phyloP scores from a whole-genome alignment of 2,113 vertebrate species.

The Siniperca knerii region DNA sequence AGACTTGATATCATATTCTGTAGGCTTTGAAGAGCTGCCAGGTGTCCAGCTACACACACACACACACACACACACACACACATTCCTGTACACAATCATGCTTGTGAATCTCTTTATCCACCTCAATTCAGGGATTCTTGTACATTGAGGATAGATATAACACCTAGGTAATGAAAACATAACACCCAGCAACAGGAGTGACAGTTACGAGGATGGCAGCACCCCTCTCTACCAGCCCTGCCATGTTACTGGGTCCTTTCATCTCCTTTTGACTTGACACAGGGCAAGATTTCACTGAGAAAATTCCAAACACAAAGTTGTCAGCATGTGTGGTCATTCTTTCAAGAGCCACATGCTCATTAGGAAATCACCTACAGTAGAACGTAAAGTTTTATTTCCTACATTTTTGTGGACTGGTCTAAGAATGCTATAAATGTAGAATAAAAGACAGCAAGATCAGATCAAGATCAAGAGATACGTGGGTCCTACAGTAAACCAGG shows the following conservation, averaged over 20 bases:
- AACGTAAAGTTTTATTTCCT: not conserved
- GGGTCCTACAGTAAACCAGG: too few species aligned
- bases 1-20: slow-evolving; percentile 47
- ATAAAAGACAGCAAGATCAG: not conserved
- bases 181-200: slow-evolving; percentile 12
- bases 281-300: not conserved
- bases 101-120: slow-evolving; percentile 23
- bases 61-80: slow-evolving; percentile 1
- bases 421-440: not conserved
- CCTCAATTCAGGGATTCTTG: not conserved
- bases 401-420: not conserved
- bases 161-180: slow-evolving; percentile 29
- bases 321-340: not conserved
- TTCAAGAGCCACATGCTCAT: slow-evolving; percentile 18
- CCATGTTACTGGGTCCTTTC: slow-evolving; percentile 24
- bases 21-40: slow-evolving; percentile 35
- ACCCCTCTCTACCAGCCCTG: not conserved
- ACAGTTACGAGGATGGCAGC: slow-evolving; percentile 27
- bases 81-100: not conserved
- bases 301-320: not conserved
- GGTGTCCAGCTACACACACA: slow-evolving; percentile 33
- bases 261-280: slow-evolving; percentile 12
- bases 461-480: not conserved
- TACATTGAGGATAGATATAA: slow-evolving; percentile 25
- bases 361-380: not conserved